A percentile compares a stretch with the other conserved stretches of the same genome.
These are phyloP conservation scores for Artibeus jamaicensis DNA, from an alignment of 2,797 vertebrate genomes.

Conservation along the genomic window DNA sequence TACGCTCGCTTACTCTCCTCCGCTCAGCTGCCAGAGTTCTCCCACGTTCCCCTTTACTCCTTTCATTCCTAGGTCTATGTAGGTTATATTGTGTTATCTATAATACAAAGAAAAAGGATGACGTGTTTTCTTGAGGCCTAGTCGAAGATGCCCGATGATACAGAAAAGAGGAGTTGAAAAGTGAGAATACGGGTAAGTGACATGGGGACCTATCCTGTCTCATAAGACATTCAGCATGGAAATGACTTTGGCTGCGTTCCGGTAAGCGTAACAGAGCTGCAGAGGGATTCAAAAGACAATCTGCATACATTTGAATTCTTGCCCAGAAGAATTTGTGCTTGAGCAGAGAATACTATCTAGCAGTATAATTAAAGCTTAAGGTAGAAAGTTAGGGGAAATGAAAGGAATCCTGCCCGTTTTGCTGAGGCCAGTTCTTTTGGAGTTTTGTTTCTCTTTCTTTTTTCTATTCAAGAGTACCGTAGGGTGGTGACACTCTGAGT, in stretches of 20 bases:
- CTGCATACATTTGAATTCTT: background rate
- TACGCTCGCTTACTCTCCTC: background rate
- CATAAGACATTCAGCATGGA: background rate
- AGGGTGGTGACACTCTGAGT: background rate
- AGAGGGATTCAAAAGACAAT: background rate
- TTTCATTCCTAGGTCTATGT: background rate
- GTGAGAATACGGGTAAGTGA: background rate
- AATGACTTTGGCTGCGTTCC: background rate
- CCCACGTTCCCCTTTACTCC: background rate
- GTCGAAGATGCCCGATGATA: background rate
- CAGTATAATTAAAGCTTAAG: background rate
- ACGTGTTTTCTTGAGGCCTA: background rate
- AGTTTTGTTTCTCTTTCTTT: constrained; percentile 34
- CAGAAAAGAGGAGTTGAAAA: background rate
- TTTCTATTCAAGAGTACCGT: background rate
- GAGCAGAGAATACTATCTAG: background rate
- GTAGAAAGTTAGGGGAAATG: background rate
- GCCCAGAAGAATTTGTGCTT: background rate
- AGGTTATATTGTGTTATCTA: background rate
- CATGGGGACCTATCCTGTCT: background rate
- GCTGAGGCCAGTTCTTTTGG: constrained; percentile 16
- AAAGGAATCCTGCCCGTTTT: background rate
- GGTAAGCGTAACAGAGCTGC: background rate
- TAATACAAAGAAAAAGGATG: background rate
- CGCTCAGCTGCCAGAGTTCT: background rate